Percentiles rank a stretch among this genome's conserved stretches.
These are phyloP conservation scores for Nebria brevicollis DNA, from an alignment of 2,888 invertebrate species.

Conservation along the genomic window DNA sequence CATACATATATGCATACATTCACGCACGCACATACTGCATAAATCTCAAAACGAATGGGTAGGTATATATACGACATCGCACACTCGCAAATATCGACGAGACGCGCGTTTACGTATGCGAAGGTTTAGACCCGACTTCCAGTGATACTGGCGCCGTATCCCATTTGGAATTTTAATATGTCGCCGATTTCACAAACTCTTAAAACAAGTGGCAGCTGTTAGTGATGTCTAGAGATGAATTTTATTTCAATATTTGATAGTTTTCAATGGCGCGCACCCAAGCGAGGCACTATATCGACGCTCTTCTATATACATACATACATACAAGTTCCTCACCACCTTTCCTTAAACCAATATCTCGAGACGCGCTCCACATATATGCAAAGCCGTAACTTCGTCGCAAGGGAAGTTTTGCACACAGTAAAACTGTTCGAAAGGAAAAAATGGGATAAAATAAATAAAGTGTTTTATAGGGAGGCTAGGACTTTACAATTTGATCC, in stretches of 20 bases:
- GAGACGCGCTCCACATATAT: slow-evolving; percentile 24
- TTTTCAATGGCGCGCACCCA: slow-evolving; percentile 57
- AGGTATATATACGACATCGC: neutral
- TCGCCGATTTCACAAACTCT: slow-evolving; percentile 64
- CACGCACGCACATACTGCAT: slow-evolving; percentile 32
- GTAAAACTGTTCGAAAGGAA: slow-evolving; percentile 30
- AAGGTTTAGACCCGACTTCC: neutral
- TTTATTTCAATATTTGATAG: slow-evolving; percentile 67
- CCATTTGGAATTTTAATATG: slow-evolving; percentile 63
- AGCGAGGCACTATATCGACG: slow-evolving; percentile 52
- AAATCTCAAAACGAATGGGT: slow-evolving; percentile 25
- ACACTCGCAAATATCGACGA: slow-evolving; percentile 15
- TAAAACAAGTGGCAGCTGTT: slow-evolving; percentile 65
- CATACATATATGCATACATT: slow-evolving; percentile 5
- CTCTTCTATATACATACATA: slow-evolving; percentile 2
- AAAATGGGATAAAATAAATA: slow-evolving; percentile 32
- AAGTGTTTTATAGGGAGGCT: neutral
- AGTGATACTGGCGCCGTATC: slow-evolving; percentile 16
- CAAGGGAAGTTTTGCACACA: slow-evolving; percentile 33
- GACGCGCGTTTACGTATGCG: slow-evolving; percentile 35
- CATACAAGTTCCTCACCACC: neutral
- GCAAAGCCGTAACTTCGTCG: slow-evolving; percentile 40
- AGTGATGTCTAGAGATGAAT: slow-evolving; percentile 65
- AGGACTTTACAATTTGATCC: neutral
- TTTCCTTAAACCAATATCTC: neutral